These are phyloP conservation scores for Caenorhabditis sp. DNA, from an alignment of 2,888 invertebrate genomes.

Conservation along the genomic window DNA sequence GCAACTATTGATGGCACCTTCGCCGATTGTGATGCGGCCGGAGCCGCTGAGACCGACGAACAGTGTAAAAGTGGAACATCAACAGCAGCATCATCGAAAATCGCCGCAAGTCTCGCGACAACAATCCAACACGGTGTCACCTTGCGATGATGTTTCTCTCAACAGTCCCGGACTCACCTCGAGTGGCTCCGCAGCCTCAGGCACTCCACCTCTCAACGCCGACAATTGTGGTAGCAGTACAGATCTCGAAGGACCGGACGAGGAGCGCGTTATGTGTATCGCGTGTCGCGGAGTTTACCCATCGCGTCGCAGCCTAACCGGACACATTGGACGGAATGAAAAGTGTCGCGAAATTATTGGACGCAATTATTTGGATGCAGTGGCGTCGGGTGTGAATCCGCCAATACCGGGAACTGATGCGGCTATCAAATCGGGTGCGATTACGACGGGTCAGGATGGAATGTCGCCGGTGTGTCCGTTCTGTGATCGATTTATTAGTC, in stretches of 20 bases:
- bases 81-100: too few species aligned
- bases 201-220: constrained; percentile 22
- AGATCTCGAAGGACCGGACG: constrained; percentile 43
- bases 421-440: constrained; percentile 46
- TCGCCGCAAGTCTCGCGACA: constrained; percentile 24
- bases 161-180: constrained; percentile 38
- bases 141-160: constrained; percentile 34
- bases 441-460: constrained; percentile 57
- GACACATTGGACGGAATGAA: constrained; percentile 67
- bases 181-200: constrained; percentile 35
- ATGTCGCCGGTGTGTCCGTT: constrained; percentile 66
- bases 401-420: constrained; percentile 46
- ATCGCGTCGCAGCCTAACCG: constrained; percentile 60
- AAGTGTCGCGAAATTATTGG: constrained; percentile 63
- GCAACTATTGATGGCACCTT: neutral
- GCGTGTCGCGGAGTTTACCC: constrained; percentile 66
- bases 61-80: constrained; percentile 3
- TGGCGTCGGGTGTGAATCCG: constrained; percentile 48
- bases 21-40: neutral
- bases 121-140: constrained; percentile 26
- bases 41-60: constrained; percentile 14
- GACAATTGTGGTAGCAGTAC: constrained; percentile 14
- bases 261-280: constrained; percentile 60
- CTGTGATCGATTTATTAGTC: constrained; percentile 66
- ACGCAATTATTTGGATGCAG: constrained; percentile 60